phyloP scores from a whole-genome alignment of 2,113 vertebrate genomes.

The Centrocercus urophasianus region DNA sequence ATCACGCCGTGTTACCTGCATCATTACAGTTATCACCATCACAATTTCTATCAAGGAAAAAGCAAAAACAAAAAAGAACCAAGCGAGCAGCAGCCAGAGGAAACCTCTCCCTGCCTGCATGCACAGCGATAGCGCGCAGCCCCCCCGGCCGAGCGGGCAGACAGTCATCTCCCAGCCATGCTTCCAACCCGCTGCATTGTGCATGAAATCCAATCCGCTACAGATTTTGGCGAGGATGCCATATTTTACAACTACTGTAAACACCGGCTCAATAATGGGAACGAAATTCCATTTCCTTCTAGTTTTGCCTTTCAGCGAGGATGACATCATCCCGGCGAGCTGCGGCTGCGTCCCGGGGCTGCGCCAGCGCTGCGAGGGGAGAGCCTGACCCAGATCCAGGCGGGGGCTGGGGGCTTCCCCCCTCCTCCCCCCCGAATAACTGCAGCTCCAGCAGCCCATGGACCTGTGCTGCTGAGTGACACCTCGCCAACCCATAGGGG shows the following conservation, averaged over 20 bases:
- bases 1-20: background rate
- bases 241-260: constrained; percentile 64
- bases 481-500: constrained; percentile 15
- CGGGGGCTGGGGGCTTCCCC: constrained; percentile 9
- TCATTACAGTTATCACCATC: background rate
- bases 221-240: background rate
- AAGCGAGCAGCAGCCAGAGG: background rate
- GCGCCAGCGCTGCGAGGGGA: constrained; percentile 45
- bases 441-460: constrained; percentile 17
- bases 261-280: constrained; percentile 73
- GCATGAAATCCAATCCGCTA: constrained; percentile 1
- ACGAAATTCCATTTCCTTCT: constrained; percentile 71
- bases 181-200: background rate
- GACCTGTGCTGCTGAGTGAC: constrained; percentile 1
- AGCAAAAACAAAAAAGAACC: background rate
- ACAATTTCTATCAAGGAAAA: background rate
- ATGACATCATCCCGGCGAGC: constrained; percentile 86
- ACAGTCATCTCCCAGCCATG: background rate
- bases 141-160: background rate
- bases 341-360: constrained; percentile 63
- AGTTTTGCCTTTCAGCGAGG: constrained; percentile 74
- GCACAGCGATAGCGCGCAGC: background rate
- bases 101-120: constrained; percentile 40
- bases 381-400: constrained; percentile 63
- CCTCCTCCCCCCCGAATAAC: background rate